Evolutionary conservation across 2,888 invertebrate genomes (phyloP), one percentile per base, ranked within the genome.

Genomic region (Acleris cristana): DNA sequence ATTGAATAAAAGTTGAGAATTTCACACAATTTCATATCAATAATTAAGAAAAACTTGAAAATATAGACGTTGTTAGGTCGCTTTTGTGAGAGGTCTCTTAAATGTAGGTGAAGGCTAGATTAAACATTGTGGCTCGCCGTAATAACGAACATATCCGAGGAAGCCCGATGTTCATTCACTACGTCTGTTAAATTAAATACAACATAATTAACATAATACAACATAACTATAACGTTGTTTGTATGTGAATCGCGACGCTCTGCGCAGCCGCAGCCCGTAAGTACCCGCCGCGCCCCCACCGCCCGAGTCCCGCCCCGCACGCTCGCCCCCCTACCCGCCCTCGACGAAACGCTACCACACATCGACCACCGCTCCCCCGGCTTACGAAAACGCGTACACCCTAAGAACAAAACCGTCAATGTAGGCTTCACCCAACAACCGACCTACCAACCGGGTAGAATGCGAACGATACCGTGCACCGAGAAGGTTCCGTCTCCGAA

Each of bases 291-390:
- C 71, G 57, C 64, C 65, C 62, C 66, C 65, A 72, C 72, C 65
- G 64, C 68, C 63, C 71, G 64, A 65, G 59, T 59, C 69, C 58
- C 65, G 61, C 67, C 74, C 40, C 79, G 66, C 71, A 72, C 70
- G 64, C 62, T 65, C 64, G 60, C 74, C 69, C 59, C 68, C 53
- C 70, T 71, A 59, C 61, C 64, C 62, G 69, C 55, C 49, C 61
- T 65, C 51, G 65, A 65, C 68, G 70, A 68, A 40, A 40, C 58
- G n/a, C 49, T 63, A 51, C 66, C 63, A 21, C 56, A 55, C 55
- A 55, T 51, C 59, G 70, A 70, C 62, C 66, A 61, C 18, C 69
- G 69, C 62, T 45, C 67, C 44, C 68, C 70, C 49, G 70, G 64
- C 40, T 48, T 70, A 3, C 64, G 70, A 21, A 67, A 60, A 53